Evolutionary conservation across 2,888 invertebrate species (phyloP).

Genomic region (Eretmocerus hayati): DNA sequence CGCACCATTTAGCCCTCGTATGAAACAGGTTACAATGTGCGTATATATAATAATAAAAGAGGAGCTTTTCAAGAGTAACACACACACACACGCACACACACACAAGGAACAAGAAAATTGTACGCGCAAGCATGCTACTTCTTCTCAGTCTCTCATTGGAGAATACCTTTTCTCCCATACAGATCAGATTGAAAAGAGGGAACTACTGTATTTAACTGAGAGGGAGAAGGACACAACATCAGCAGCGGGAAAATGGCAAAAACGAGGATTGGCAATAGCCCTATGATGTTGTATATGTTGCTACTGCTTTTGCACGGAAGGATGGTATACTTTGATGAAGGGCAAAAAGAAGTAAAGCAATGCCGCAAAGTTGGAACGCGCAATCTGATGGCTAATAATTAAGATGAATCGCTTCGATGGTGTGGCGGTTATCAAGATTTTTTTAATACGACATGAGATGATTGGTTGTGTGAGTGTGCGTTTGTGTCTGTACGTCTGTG

Average conservation of each 20-base stretch:
- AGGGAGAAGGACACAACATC: background rate
- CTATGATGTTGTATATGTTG: too few species aligned
- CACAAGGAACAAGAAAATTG: constrained; percentile 16
- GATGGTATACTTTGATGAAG: background rate
- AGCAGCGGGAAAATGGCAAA: background rate
- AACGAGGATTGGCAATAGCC: too few species aligned
- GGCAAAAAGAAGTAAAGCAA: background rate
- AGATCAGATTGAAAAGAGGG: too few species aligned
- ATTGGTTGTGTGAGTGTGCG: too few species aligned
- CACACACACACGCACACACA: too few species aligned
- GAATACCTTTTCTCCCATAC: too few species aligned
- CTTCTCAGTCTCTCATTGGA: too few species aligned
- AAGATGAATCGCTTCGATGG: background rate
- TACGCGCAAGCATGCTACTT: constrained; percentile 15
- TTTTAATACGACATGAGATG: too few species aligned
- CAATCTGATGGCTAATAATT: background rate
- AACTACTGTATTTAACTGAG: background rate
- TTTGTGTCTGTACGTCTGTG: too few species aligned
- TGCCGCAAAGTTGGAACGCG: background rate
- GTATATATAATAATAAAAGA: constrained; percentile 1
- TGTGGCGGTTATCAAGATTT: too few species aligned
- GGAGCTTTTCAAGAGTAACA: too few species aligned
- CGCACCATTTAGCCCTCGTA: constrained; percentile 6
- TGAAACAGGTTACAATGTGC: constrained; percentile 13
- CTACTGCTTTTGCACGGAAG: background rate